Evolutionary conservation across 2,888 invertebrate genomes (phyloP).

Genomic region (Pocota personata): DNA sequence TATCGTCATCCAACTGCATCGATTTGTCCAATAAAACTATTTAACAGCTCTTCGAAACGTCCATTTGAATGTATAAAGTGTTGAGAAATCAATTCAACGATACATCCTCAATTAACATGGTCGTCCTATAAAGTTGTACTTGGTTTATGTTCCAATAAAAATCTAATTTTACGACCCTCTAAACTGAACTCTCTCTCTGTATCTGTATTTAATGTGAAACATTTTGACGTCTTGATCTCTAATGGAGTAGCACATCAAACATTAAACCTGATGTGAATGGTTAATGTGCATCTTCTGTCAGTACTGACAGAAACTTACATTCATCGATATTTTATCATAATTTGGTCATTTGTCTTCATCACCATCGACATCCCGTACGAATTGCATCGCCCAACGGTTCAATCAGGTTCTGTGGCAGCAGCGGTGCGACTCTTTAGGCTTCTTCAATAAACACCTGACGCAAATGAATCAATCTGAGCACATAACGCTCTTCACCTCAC

Average conservation of each 20-base stretch:
- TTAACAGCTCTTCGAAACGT: not conserved
- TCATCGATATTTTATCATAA: constrained; percentile 64
- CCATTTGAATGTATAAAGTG: constrained; percentile 18
- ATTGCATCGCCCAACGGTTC: constrained; percentile 52
- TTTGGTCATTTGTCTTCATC: constrained; percentile 65
- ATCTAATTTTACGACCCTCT: constrained; percentile 1
- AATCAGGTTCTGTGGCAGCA: constrained; percentile 40
- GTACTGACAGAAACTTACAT: constrained; percentile 28
- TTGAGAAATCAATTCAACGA: constrained; percentile 23
- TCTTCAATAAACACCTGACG: constrained; percentile 47
- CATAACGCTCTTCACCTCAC: constrained; percentile 6
- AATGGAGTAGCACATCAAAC: not conserved
- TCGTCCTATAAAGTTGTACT: constrained; percentile 7
- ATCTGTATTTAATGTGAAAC: not conserved
- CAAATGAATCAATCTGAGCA: constrained; percentile 64
- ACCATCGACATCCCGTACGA: constrained; percentile 51
- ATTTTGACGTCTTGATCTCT: constrained; percentile 11
- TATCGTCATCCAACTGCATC: not conserved
- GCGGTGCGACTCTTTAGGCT: not conserved
- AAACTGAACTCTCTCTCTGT: not conserved
- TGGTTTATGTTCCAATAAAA: constrained; percentile 20
- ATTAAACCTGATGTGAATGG: not conserved
- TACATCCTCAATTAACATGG: constrained; percentile 18
- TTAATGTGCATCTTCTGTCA: constrained; percentile 17
- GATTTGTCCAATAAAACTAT: constrained; percentile 20